Evolutionary conservation across 2,113 vertebrate genomes (phyloP).

Genomic region (Crotophaga sulcirostris): DNA sequence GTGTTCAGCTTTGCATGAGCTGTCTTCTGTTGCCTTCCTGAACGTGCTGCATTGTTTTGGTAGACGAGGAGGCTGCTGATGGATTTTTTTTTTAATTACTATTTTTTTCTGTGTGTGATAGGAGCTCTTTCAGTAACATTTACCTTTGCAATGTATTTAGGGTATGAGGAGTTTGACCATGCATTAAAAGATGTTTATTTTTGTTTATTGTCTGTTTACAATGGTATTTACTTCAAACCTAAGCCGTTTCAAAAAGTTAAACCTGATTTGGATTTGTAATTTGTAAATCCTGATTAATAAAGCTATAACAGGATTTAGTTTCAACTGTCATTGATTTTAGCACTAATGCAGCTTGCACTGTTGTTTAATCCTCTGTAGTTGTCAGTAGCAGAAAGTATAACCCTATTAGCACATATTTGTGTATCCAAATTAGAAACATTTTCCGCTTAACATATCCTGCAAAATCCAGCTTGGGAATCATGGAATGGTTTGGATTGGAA

Average conservation of each 20-base stretch:
- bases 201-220: neutral
- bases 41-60: accelerated
- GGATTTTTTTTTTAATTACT: neutral
- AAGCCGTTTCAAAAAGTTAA: neutral
- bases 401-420: neutral
- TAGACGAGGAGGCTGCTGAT: neutral
- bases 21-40: neutral
- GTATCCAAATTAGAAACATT: neutral
- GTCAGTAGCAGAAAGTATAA: neutral
- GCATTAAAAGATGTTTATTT: neutral
- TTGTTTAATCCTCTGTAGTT: neutral
- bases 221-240: neutral
- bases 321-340: neutral
- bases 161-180: neutral
- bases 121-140: neutral
- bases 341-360: neutral
- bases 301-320: neutral
- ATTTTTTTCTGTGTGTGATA: too few relatives aligned
- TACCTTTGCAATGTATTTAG: neutral
- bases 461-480: neutral
- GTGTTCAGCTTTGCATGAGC: neutral
- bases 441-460: neutral
- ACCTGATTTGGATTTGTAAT: neutral
- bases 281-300: neutral
- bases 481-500: too few relatives aligned